These are phyloP conservation scores for Linyphia triangularis DNA, from an alignment of 2,888 invertebrate genomes.

Conservation along the genomic window DNA sequence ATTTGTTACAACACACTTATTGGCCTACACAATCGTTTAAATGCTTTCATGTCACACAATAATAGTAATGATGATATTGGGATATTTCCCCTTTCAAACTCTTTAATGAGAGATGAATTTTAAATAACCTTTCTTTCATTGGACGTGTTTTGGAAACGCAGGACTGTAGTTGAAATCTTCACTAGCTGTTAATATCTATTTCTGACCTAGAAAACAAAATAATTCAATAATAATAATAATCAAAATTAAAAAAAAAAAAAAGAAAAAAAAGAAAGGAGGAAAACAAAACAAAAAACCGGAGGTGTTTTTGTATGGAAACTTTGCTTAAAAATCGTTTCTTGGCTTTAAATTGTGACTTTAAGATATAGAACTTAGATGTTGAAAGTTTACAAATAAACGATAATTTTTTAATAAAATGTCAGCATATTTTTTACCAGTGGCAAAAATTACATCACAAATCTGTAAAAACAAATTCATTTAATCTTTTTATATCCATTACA, in stretches of 20 bases:
- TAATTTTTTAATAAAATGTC: too few relatives aligned
- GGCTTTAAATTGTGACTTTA: too few relatives aligned
- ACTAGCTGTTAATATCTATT: slow-evolving; percentile 21
- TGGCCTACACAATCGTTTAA: background rate
- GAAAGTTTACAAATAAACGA: too few relatives aligned
- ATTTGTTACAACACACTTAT: background rate
- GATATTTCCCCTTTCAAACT: background rate
- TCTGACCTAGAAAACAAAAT: slow-evolving; percentile 16
- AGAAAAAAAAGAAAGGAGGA: background rate
- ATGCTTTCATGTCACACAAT: background rate
- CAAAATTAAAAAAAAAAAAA: background rate
- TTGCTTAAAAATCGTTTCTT: too few relatives aligned
- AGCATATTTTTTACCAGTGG: too few relatives aligned
- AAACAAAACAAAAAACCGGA: background rate
- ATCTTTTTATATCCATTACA: too few relatives aligned
- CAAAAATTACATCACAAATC: too few relatives aligned
- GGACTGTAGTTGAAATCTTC: background rate
- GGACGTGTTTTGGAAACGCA: background rate
- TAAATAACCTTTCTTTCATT: background rate
- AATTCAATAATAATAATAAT: background rate
- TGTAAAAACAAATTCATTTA: too few relatives aligned
- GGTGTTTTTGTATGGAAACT: too few relatives aligned
- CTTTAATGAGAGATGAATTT: background rate
- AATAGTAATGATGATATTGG: background rate
- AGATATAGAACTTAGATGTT: too few relatives aligned